Evolutionary conservation across 2,113 vertebrate genomes (phyloP).

Genomic region (Symphodus melops): DNA sequence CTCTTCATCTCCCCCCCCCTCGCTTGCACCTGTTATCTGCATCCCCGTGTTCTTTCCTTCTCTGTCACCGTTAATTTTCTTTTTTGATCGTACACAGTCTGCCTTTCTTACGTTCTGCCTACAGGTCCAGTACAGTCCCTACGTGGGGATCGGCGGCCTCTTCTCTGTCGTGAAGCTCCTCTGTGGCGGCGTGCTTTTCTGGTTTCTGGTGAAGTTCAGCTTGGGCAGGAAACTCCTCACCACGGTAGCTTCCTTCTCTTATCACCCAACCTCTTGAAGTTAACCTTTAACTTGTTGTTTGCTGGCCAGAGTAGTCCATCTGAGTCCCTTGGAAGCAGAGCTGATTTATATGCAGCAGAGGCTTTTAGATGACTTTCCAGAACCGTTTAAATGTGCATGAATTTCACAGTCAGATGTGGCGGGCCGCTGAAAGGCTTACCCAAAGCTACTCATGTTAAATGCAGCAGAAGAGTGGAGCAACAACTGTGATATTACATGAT

Average conservation of each 20-base stretch:
- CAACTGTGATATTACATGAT: not conserved
- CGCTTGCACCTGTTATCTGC: not conserved
- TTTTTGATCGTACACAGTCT: not conserved
- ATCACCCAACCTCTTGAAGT: not conserved
- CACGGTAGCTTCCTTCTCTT: constrained; percentile 74
- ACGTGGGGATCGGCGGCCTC: constrained; percentile 82
- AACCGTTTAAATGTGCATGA: not conserved
- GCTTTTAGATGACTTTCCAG: not conserved
- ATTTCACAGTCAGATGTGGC: not conserved
- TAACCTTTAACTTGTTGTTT: not conserved
- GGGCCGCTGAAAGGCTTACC: not conserved
- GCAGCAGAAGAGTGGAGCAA: not conserved
- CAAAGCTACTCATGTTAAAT: not conserved
- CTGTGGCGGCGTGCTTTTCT: constrained; percentile 87
- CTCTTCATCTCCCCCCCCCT: constrained; percentile 3
- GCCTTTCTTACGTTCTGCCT: not conserved
- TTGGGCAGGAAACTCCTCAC: constrained; percentile 88
- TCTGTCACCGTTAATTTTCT: not conserved
- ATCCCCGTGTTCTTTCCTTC: too few species aligned
- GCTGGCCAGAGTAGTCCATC: not conserved
- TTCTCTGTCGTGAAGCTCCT: constrained; percentile 85
- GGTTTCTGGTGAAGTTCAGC: constrained; percentile 87
- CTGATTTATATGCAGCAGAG: not conserved
- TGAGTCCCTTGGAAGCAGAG: not conserved
- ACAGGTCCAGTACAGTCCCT: constrained; percentile 88